Conservation (phyloP, 1,140 invertebrate species). For the Acromyrmex charruanus region DNA sequence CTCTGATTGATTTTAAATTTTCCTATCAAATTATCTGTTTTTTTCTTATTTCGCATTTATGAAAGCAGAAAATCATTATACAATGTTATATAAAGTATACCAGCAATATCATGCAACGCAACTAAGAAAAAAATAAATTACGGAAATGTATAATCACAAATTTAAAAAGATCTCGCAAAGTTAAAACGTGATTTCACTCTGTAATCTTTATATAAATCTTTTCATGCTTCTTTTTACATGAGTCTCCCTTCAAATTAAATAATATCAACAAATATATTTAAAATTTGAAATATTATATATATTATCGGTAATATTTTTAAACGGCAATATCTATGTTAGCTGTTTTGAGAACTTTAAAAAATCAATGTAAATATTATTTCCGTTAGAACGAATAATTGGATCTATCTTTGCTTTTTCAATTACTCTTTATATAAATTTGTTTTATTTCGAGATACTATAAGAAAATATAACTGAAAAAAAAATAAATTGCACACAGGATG, state of each 20-base stretch:
- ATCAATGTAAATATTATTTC: neutral
- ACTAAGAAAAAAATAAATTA: too few species aligned
- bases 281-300: neutral
- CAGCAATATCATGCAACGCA: too few species aligned
- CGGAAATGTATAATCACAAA: too few species aligned
- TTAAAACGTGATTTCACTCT: too few species aligned
- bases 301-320: neutral
- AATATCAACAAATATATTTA: slow-evolving; percentile 26
- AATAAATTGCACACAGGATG: slow-evolving; percentile 85
- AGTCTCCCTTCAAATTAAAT: neutral
- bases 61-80: neutral
- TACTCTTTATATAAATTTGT: neutral
- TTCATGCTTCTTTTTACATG: neutral
- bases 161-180: too few species aligned
- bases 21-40: neutral
- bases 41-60: neutral
- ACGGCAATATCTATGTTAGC: neutral
- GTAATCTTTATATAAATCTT: too few species aligned
- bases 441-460: neutral
- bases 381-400: neutral
- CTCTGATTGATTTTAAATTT: neutral
- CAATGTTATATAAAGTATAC: neutral
- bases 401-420: neutral
- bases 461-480: neutral
- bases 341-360: neutral